Base-by-base conservation (phyloP, 1,140 invertebrate species). In the Eupristina koningsbergeri region DNA sequence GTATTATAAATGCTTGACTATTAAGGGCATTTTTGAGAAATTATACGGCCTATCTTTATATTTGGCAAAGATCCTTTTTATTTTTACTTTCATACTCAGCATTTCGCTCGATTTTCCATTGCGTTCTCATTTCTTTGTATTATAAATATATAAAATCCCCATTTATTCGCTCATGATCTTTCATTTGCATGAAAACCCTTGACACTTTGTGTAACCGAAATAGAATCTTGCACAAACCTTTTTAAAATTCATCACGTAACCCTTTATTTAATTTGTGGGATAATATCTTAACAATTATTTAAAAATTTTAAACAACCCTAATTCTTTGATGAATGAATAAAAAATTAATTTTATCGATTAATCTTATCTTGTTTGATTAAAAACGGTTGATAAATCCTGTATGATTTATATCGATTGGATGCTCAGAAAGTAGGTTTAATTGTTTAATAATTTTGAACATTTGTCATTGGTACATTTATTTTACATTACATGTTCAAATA, bases 111-210 rank as follows among this genome's bases (percentile, higher is more conserved):
- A 58, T 73, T 50, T 58, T 80, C 53, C 53, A 80, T 53, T 53
- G 22, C 29, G 29, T 26, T 45, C 50, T 39, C 11, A 34, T 39
- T 80, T 69, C 45, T 69, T 80, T 34, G 26, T 50, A 69, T 80
- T 26, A 36, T 41, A 1, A n/a, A 8, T 19, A 71, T 61, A 73
- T 47, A 31, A 58, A 80, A 73, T 80, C 50, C 50, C 58, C 47
- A 26, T 73, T 80, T 80, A 26, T 73, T 80, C 79, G 58, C 73
- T 80, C 64, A 47, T 1, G 61, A 31, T 69, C 47, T n/a, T 36
- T n/a, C 17, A 17, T n/a, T 34, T 53, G 31, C 61, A 67, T 41
- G 41, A 39, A 41, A 71, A 17, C 34, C 19, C 39, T 1, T 71
- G 3, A 5, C 8, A 6, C 36, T 39, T 36, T 41, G 17, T 71